Evolutionary conservation across 2,113 vertebrate genomes (phyloP), one percentile per base, ranked within the genome.

Genomic region (Glaucidium brasilianum): DNA sequence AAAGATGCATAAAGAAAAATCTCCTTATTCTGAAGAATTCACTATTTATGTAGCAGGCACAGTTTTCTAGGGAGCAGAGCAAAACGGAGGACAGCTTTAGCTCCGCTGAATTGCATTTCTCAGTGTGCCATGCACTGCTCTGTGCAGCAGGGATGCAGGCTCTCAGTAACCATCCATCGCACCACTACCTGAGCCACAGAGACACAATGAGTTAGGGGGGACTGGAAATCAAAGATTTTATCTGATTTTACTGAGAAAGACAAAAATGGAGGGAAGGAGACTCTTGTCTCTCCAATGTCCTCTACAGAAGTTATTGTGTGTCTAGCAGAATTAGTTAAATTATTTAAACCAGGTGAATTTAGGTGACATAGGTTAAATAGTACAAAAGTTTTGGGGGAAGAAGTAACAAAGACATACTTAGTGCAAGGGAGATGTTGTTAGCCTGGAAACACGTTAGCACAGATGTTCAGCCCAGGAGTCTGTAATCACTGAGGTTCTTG

Each of bases 71-170:
- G 29, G 59, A 85, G 12, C 16, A 9, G 9, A 94, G 43, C 1
- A 5, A 91, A 88, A 41, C 34, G 29, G 12, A 85, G 18, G 30
- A 81, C 29, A 87, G 18, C 5, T 83, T 45, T 69, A 81, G 32
- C 15, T 82, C 30, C 68, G 8, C 45, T 64, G 56, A 85, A 47
- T 22, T 82, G 26, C 26, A 43, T 37, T 86, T 88, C 47, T 50
- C 0, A 0, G 10, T n/a, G 27, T 67, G 11, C 22, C 1, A 0
- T 14, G 6, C 23, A 26, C 37, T 87, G 39, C 27, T 74, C 27
- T 71, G 17, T 27, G 26, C 16, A 35, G 64, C 41, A 78, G 32
- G 55, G 60, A 66, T 72, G n/a, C 25, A 56, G 63, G 19, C 4
- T 1, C 56, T 79, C 1, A 2, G n/a, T 11, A 37, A 4, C 37